phyloP scores from a whole-genome alignment of 2,113 vertebrate species.

The Pristiophorus japonicus region DNA sequence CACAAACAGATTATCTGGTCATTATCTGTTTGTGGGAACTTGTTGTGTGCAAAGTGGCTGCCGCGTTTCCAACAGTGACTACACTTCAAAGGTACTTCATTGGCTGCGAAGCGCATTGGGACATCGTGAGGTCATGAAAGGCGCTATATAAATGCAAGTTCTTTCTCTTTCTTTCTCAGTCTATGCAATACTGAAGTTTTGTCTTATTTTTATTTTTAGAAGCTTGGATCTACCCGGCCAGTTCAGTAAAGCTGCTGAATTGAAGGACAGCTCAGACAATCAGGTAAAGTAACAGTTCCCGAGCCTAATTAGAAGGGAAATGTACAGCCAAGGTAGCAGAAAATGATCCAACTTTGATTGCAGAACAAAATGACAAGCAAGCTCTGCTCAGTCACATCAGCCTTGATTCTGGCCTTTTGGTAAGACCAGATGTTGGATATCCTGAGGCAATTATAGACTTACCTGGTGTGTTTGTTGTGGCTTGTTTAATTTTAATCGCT shows the following conservation, averaged over 20 bases:
- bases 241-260: slow-evolving; percentile 67
- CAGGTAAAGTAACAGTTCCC: slow-evolving; percentile 61
- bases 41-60: too few species aligned
- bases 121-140: not conserved
- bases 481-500: too few species aligned
- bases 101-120: too few species aligned
- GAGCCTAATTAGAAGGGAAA: not conserved
- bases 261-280: slow-evolving; percentile 60
- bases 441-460: too few species aligned
- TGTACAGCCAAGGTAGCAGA: not conserved
- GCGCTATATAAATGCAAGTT: not conserved
- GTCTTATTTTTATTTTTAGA: slow-evolving; percentile 48
- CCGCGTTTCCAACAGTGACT: not conserved
- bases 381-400: too few species aligned
- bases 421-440: too few species aligned
- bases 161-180: not conserved
- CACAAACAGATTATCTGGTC: not conserved
- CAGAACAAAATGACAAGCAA: too few species aligned
- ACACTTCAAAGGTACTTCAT: not conserved
- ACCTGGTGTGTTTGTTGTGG: too few species aligned
- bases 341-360: not conserved
- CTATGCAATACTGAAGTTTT: slow-evolving; percentile 39
- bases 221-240: slow-evolving; percentile 78
- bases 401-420: too few species aligned
- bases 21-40: not conserved